Percentiles rank a stretch among this genome's conserved stretches.
Evolutionary conservation across 2,113 vertebrate species (phyloP).

Genomic region (Istiophorus platypterus): DNA sequence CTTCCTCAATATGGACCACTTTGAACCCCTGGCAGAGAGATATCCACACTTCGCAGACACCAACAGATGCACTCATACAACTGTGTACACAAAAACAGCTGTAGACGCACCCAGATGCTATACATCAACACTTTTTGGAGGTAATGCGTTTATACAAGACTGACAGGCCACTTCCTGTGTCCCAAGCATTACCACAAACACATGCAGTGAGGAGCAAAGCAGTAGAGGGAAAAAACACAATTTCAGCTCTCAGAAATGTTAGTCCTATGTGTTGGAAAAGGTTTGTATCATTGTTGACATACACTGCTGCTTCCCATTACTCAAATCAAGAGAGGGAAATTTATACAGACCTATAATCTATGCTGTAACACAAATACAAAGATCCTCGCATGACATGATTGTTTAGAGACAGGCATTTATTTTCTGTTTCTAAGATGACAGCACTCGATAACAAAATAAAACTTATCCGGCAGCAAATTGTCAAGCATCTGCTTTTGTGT

Average conservation of each 20-base stretch:
- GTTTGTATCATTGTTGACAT: constrained; percentile 32
- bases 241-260: constrained; percentile 26
- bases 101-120: constrained; percentile 76
- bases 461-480: constrained; percentile 37
- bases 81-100: constrained; percentile 57
- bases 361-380: constrained; percentile 26
- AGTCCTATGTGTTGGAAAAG: neutral
- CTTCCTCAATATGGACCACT: constrained; percentile 3
- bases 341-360: constrained; percentile 4
- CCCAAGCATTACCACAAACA: constrained; percentile 61
- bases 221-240: neutral
- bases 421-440: constrained; percentile 55
- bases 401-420: constrained; percentile 48
- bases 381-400: constrained; percentile 24
- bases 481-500: constrained; percentile 55
- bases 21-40: constrained; percentile 21
- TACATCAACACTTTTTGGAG: constrained; percentile 74
- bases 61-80: constrained; percentile 39
- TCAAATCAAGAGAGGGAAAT: constrained; percentile 23
- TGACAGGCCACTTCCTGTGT: constrained; percentile 80
- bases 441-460: constrained; percentile 29
- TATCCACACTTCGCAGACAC: constrained; percentile 28
- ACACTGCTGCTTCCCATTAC: constrained; percentile 8
- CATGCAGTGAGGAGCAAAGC: constrained; percentile 19
- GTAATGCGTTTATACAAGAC: constrained; percentile 75